These are phyloP conservation scores for Pheosia tremula DNA, from an alignment of 2,888 invertebrate genomes.

Conservation along the genomic window DNA sequence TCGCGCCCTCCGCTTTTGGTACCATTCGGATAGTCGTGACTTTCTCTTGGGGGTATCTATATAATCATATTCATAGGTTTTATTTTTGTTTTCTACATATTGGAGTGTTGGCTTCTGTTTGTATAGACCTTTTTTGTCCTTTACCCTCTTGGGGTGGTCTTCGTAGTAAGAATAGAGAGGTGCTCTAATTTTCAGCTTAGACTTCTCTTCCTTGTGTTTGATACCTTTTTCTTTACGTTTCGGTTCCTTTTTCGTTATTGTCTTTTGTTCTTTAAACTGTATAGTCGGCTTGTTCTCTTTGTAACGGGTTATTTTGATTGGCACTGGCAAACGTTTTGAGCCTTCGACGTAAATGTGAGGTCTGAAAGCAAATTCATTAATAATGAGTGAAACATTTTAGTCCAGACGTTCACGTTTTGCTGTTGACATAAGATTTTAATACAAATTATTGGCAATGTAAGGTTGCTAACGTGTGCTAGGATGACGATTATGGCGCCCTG, in stretches of 20 bases:
- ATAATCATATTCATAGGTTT: background rate
- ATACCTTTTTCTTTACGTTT: background rate
- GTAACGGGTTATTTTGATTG: conserved; percentile 42
- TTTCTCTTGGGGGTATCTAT: background rate
- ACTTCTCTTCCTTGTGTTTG: background rate
- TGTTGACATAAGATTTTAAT: background rate
- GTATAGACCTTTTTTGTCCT: background rate
- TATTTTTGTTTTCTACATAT: background rate
- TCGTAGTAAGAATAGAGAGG: background rate
- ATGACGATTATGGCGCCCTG: no score
- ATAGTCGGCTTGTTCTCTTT: conserved; percentile 15
- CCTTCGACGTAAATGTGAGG: conserved; percentile 44
- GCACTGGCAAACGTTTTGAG: conserved; percentile 38
- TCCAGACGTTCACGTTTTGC: background rate
- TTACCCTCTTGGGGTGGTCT: background rate
- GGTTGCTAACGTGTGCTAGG: no score
- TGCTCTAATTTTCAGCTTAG: background rate
- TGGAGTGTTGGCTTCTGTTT: background rate
- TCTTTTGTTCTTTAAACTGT: conserved; percentile 10
- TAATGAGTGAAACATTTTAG: background rate
- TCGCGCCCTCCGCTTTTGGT: conserved; percentile 34
- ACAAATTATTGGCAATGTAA: no score
- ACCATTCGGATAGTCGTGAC: conserved; percentile 38
- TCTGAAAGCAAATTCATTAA: conserved; percentile 27
- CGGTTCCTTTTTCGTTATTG: conserved; percentile 1